phyloP scores from a whole-genome alignment of 2,888 invertebrate species.

The Flabesymbios commensalis region DNA sequence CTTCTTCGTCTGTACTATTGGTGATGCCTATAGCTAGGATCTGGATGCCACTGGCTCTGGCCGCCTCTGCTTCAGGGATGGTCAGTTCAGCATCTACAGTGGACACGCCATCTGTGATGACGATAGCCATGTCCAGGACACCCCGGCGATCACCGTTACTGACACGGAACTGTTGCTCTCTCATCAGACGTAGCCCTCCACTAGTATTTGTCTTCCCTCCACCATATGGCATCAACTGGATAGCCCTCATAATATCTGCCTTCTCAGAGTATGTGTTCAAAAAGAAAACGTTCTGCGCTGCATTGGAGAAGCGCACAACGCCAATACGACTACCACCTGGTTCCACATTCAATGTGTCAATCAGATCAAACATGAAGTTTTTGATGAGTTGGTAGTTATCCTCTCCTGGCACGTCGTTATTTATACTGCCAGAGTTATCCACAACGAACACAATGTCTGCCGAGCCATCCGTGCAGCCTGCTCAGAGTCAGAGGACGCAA shows the following conservation, averaged over 20 bases:
- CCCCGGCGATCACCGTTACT: not conserved
- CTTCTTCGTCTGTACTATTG: not conserved
- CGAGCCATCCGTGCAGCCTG: no score
- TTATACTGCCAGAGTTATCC: not conserved
- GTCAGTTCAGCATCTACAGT: slow-evolving; percentile 2
- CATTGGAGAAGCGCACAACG: not conserved
- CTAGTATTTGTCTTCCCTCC: slow-evolving; percentile 1
- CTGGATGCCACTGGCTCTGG: not conserved
- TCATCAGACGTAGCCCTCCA: not conserved
- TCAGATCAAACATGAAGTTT: not conserved
- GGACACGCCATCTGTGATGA: slow-evolving; percentile 11
- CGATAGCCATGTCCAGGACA: slow-evolving; percentile 7
- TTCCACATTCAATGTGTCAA: not conserved
- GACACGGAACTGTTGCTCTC: not conserved
- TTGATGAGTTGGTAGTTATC: not conserved
- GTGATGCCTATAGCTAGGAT: slow-evolving; percentile 10
- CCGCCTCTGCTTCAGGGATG: slow-evolving; percentile 5
- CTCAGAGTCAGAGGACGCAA: no score
- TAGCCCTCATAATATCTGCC: not conserved
- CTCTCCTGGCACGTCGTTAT: not conserved
- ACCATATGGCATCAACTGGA: not conserved
- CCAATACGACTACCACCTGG: not conserved
- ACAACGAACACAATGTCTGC: slow-evolving; percentile 2
- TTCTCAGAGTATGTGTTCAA: not conserved
- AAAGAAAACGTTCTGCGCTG: slow-evolving; percentile 1